Evolutionary conservation across 1,140 invertebrate species (phyloP).

Genomic region (Pseudomyrmex concolor): DNA sequence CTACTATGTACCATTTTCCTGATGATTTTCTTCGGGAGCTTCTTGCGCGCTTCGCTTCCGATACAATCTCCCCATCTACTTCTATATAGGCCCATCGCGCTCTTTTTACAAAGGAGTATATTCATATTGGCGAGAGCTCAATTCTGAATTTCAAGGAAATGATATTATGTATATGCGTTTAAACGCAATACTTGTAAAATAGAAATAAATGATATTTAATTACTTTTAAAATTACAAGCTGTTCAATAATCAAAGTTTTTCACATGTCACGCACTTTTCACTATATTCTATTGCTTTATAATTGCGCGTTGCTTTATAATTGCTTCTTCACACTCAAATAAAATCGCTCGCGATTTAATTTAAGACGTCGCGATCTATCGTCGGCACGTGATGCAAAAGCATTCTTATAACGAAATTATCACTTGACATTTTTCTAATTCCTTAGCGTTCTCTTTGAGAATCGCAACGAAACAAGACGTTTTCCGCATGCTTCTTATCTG

Average conservation of each 20-base stretch:
- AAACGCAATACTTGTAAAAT: not conserved
- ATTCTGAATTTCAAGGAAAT: not conserved
- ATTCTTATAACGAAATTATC: constrained; percentile 58
- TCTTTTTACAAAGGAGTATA: not conserved
- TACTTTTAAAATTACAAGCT: not conserved
- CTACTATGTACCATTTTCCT: constrained; percentile 1
- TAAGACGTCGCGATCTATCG: not conserved
- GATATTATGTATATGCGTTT: not conserved
- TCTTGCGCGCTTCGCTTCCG: constrained; percentile 9
- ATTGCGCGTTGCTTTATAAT: constrained; percentile 3
- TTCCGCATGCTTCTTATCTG: constrained; percentile 70
- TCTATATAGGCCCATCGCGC: constrained; percentile 4
- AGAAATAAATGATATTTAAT: not conserved
- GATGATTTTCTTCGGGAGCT: constrained; percentile 42
- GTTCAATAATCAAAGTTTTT: constrained; percentile 8
- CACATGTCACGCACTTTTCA: not conserved
- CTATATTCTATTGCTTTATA: not conserved
- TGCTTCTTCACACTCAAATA: not conserved
- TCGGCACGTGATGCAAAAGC: constrained; percentile 25
- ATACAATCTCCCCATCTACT: constrained; percentile 21
- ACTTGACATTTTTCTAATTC: constrained; percentile 57
- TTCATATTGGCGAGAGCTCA: not conserved
- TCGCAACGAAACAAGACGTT: constrained; percentile 53
- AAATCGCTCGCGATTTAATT: constrained; percentile 46
- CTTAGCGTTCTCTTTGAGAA: constrained; percentile 17